These are phyloP conservation scores for Podiceps cristatus DNA, from an alignment of 2,113 vertebrate genomes.

Conservation along the genomic window DNA sequence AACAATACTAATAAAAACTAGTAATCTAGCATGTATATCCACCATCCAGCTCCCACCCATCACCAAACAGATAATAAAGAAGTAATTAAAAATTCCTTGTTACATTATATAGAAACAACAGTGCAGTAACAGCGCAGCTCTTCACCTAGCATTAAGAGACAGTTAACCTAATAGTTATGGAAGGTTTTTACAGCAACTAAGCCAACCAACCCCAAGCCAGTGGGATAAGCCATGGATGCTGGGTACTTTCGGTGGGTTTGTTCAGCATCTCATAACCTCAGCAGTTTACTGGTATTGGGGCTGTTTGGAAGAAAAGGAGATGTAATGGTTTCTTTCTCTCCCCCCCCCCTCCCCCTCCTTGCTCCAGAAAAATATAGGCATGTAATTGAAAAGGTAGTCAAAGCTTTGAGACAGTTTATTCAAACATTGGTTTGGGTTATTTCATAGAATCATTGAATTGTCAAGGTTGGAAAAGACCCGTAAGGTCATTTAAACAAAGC, in stretches of 20 bases:
- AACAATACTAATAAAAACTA: not conserved
- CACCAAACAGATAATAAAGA: not conserved
- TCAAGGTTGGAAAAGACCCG: too few species aligned
- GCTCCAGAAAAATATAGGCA: not conserved
- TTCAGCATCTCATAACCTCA: not conserved
- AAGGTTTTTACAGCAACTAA: not conserved
- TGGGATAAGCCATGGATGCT: not conserved
- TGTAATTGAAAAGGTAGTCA: not conserved
- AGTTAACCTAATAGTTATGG: not conserved
- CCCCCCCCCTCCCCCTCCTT: fast-evolving
- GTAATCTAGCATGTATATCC: not conserved
- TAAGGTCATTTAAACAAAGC: not conserved
- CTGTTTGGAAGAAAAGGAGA: not conserved
- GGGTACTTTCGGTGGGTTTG: too few species aligned
- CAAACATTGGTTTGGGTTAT: not conserved
- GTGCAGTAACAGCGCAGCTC: not conserved
- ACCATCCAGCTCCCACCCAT: not conserved
- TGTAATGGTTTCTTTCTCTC: not conserved
- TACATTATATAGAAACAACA: fast-evolving
- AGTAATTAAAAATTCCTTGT: not conserved
- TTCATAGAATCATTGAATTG: too few species aligned
- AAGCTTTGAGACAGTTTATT: not conserved
- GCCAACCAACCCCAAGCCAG: not conserved
- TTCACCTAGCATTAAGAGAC: too few species aligned
- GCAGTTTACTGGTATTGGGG: not conserved